Percentiles rank a stretch among this genome's conserved stretches.
Conservation (phyloP, 2,113 vertebrate genomes). For the Gobio gobio region DNA sequence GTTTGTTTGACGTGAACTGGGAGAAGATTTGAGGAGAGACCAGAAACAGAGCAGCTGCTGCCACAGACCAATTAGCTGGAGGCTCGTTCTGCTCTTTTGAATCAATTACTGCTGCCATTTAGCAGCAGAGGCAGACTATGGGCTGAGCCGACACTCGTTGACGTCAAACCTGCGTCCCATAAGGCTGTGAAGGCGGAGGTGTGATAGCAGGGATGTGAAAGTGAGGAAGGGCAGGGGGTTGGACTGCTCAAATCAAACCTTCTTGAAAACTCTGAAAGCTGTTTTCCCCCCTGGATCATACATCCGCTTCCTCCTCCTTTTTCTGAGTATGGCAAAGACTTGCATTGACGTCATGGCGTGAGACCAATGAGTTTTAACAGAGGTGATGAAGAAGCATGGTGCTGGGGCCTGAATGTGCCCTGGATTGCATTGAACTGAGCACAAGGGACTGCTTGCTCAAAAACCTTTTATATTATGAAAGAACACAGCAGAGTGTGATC, state of each 20-base stretch:
- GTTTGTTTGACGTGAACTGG: conserved; percentile 34
- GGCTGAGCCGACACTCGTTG: conserved; percentile 43
- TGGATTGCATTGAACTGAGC: conserved; percentile 15
- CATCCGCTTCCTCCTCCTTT: background rate
- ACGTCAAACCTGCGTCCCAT: conserved; percentile 51
- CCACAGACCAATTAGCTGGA: conserved; percentile 13
- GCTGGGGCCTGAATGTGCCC: background rate
- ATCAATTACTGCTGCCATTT: conserved; percentile 54
- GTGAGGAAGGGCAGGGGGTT: background rate
- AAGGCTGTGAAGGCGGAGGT: conserved; percentile 44
- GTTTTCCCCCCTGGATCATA: conserved; percentile 12
- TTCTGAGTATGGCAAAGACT: background rate
- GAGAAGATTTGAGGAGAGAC: conserved; percentile 15
- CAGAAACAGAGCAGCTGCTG: conserved; percentile 36
- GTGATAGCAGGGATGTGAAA: conserved; percentile 35
- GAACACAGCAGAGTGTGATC: conserved; percentile 20
- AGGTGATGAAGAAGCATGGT: background rate
- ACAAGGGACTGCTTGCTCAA: conserved; percentile 28
- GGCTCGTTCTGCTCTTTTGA: conserved; percentile 35
- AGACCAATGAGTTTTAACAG: background rate
- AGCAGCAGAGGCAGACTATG: conserved; percentile 45
- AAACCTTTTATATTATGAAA: conserved; percentile 37
- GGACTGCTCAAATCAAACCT: conserved; percentile 35
- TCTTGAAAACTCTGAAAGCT: conserved; percentile 2
- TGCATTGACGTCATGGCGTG: background rate